phyloP scores from a whole-genome alignment of 2,888 invertebrate species.

The Punctoribates punctum region DNA sequence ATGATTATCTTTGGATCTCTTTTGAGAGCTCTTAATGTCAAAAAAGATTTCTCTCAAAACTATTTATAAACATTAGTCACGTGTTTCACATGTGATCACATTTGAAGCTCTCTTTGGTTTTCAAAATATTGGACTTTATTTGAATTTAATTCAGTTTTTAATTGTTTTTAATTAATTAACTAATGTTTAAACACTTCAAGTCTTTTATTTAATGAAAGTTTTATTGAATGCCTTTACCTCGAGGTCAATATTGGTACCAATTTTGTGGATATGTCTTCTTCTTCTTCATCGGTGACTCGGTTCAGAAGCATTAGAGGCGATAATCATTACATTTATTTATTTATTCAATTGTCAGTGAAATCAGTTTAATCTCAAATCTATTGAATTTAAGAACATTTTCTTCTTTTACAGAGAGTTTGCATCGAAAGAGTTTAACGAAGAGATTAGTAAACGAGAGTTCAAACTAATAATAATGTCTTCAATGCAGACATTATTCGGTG shows the following conservation, averaged over 20 bases:
- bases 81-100: not conserved
- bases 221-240: too few relatives aligned
- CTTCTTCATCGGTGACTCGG: not conserved
- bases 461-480: slow-evolving; percentile 24
- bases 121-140: too few relatives aligned
- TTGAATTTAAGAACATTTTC: too few relatives aligned
- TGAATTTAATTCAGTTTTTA: too few relatives aligned
- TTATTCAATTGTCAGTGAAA: slow-evolving; percentile 20
- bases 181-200: too few relatives aligned
- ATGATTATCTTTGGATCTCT: not conserved
- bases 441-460: not conserved
- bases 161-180: too few relatives aligned
- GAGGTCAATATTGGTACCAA: too few relatives aligned
- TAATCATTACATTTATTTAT: slow-evolving; percentile 22
- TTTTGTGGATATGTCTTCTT: too few relatives aligned
- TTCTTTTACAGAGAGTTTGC: not conserved
- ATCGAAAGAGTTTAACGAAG: not conserved
- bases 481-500: slow-evolving; percentile 34
- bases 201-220: too few relatives aligned
- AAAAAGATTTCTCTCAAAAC: too few relatives aligned
- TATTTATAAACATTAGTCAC: slow-evolving; percentile 8
- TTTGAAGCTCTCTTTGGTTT: not conserved
- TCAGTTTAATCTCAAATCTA: not conserved
- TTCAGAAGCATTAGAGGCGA: not conserved
- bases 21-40: not conserved